phyloP scores from a whole-genome alignment of 37 sponge, comb jelly and placozoan genomes.

The Agelas oroides region DNA sequence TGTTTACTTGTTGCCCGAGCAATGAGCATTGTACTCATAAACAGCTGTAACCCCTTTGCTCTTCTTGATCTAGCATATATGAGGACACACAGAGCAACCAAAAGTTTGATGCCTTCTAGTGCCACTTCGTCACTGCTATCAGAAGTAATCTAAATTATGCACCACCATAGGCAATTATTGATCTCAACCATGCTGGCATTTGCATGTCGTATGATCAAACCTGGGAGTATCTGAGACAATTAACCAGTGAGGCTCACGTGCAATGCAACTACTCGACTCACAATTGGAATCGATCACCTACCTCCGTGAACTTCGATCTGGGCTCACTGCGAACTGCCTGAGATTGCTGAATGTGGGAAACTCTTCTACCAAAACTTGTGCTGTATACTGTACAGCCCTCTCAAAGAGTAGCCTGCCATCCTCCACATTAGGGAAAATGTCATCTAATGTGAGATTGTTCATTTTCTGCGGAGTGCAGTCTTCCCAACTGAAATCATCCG shows the following conservation, averaged over 20 bases:
- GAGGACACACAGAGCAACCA: neutral
- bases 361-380: neutral
- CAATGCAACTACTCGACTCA: neutral
- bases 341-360: neutral
- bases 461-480: too few relatives aligned
- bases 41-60: too few relatives aligned
- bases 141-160: too few relatives aligned
- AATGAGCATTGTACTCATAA: neutral
- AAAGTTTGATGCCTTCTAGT: too few relatives aligned
- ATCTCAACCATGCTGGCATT: neutral
- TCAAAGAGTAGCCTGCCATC: too few relatives aligned
- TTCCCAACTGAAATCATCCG: too few relatives aligned
- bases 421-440: too few relatives aligned
- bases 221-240: neutral
- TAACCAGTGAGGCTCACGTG: neutral
- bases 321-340: neutral
- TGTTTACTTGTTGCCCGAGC: too few relatives aligned
- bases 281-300: neutral
- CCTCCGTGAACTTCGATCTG: neutral
- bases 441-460: too few relatives aligned
- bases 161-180: slow-evolving; percentile 4
- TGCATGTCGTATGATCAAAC: neutral
- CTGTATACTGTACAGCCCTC: too few relatives aligned
- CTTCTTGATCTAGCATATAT: neutral
- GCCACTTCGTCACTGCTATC: too few relatives aligned